phyloP scores from a whole-genome alignment of 2,113 vertebrate species.

The Aptenodytes patagonicus region DNA sequence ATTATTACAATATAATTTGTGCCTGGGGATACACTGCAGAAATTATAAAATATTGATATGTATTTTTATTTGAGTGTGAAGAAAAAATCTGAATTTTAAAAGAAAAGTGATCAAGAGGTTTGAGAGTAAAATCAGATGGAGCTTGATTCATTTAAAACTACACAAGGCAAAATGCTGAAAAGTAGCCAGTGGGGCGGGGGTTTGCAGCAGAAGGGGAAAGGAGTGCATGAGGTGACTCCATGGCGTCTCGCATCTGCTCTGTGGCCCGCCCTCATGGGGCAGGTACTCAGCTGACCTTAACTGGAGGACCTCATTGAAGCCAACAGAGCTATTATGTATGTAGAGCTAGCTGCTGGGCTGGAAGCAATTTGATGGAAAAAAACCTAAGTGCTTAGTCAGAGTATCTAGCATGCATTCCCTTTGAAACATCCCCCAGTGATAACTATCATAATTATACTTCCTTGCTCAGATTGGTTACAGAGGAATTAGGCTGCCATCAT shows the following conservation, averaged over 20 bases:
- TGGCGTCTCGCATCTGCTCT: not conserved
- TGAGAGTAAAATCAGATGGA: not conserved
- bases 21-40: slow-evolving; percentile 11
- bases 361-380: slow-evolving; percentile 31
- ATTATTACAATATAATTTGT: slow-evolving; percentile 39
- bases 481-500: not conserved
- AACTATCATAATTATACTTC: slow-evolving; percentile 40
- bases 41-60: slow-evolving; percentile 54
- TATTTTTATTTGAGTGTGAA: slow-evolving; percentile 40
- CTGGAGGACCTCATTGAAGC: not conserved
- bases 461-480: not conserved
- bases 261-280: not conserved
- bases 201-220: not conserved
- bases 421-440: not conserved
- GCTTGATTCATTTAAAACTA: not conserved
- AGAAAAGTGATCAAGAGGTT: not conserved
- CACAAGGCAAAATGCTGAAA: not conserved
- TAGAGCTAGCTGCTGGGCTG: not conserved
- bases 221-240: not conserved
- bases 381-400: slow-evolving; percentile 14
- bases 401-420: not conserved
- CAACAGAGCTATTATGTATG: not conserved
- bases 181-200: not conserved
- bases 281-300: not conserved
- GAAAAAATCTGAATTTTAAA: slow-evolving; percentile 36